These are phyloP conservation scores for Pygoscelis antarcticus DNA, from an alignment of 2,113 vertebrate species.

Conservation along the genomic window DNA sequence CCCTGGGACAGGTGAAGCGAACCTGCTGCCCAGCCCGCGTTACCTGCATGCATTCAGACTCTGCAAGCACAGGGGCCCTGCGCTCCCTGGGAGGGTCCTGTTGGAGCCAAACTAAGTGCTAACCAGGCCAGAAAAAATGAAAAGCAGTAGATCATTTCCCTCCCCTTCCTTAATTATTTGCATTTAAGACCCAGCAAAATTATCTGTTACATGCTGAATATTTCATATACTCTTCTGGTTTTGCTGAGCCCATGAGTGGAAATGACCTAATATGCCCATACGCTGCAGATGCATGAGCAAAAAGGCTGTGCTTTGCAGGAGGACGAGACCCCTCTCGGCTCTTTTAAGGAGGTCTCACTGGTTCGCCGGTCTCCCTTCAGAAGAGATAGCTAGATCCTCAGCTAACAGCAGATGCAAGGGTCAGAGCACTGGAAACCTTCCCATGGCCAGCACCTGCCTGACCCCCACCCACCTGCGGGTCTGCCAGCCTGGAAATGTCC, in stretches of 20 bases:
- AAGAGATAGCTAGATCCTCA: background rate
- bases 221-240: background rate
- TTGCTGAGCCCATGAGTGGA: background rate
- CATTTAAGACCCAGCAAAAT: constrained; percentile 7
- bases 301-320: background rate
- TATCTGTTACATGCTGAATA: constrained; percentile 9
- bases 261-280: background rate
- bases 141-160: background rate
- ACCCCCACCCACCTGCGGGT: constrained; percentile 84
- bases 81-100: background rate
- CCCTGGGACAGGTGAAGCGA: background rate
- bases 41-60: background rate
- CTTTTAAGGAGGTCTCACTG: background rate
- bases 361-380: background rate
- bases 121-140: background rate
- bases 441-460: background rate
- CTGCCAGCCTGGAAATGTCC: constrained; percentile 84
- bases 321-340: background rate
- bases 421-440: background rate
- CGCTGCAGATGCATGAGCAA: background rate
- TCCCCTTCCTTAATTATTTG: background rate
- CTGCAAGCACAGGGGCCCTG: background rate
- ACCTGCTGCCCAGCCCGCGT: background rate
- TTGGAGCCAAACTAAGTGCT: background rate
- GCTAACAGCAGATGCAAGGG: background rate